phyloP scores from a whole-genome alignment of 2,888 invertebrate species.

The Liodrosophila aerea region DNA sequence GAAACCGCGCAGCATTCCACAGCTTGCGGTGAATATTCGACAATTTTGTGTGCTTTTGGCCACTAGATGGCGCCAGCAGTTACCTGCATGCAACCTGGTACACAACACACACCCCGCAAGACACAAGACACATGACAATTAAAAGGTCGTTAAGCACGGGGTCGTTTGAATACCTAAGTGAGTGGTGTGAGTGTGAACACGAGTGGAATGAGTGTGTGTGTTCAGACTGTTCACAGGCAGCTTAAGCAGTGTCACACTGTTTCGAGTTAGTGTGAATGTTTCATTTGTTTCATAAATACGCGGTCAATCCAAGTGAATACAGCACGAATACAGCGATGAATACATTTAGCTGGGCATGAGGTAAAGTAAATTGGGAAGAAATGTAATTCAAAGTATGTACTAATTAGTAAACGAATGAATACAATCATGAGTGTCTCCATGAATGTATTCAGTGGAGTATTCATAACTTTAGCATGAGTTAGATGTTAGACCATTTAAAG shows the following conservation, averaged over 20 bases:
- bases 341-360: neutral
- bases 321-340: neutral
- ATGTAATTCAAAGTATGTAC: too few relatives aligned
- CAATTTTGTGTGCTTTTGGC: conserved; percentile 36
- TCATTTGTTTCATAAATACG: neutral
- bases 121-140: conserved; percentile 65
- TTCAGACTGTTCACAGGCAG: neutral
- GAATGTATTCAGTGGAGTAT: neutral
- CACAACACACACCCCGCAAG: conserved; percentile 22
- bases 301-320: conserved; percentile 1
- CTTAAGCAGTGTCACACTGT: too few relatives aligned
- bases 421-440: neutral
- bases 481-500: too few relatives aligned
- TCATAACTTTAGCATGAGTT: neutral
- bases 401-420: too few relatives aligned
- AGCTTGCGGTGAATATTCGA: conserved; percentile 47
- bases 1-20: conserved; percentile 1
- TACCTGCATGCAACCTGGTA: conserved; percentile 36
- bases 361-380: neutral
- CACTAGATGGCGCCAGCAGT: conserved; percentile 40
- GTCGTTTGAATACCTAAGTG: conserved; percentile 47
- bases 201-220: neutral
- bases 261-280: conserved; percentile 5
- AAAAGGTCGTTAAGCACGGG: conserved; percentile 68
- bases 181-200: conserved; percentile 15